Base-by-base conservation (phyloP, 2,888 invertebrate species). In the Epiblema foenella region DNA sequence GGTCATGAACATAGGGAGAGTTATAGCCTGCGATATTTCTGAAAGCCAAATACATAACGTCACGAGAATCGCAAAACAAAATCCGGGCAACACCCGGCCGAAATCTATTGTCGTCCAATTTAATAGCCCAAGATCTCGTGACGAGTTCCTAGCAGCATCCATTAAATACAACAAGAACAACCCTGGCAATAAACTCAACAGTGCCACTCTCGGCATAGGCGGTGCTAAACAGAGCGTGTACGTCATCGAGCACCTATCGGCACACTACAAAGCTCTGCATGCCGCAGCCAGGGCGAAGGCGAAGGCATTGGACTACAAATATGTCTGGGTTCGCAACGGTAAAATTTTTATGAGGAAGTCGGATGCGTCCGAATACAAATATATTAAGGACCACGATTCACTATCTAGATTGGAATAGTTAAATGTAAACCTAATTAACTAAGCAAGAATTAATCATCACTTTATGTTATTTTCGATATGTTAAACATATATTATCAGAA, bases 281-380 rank as follows among this genome's bases (percentile, higher is more conserved):
- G 54, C 54, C 9, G 54, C 54, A 18, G 24, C 54, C 11, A 54
- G 54, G 24, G 18, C 18, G 12, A 54, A 54, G 12, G 54, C 20
- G 11, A 54, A 54, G 24, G 54, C 9, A 24, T 18, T 54, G 18
- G 10, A 54, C 4, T 54, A 54, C 54, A 24, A 54, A 18, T 54
- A 54, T 20, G 54, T 12, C 12, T 54, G 54, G 54, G 54, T 54
- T 15, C 24, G 54, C 24, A 54, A 54, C 20, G 54, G 54, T 24
- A 20, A 20, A 54, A 54, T 24, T 18, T 54, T 54, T 11, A 24
- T 54, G 54, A 54, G 54, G 54, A 54, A 54, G 20, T 12, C 24
- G 4, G 54, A 54, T 24, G 54, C 11, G 20, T 54, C 24, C 10
- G 54, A 24, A 15, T 54, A 54, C n/a, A 54, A 54, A 12, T 54